phyloP scores from a whole-genome alignment of 2,888 invertebrate genomes.

The Drosophila neotestacea region DNA sequence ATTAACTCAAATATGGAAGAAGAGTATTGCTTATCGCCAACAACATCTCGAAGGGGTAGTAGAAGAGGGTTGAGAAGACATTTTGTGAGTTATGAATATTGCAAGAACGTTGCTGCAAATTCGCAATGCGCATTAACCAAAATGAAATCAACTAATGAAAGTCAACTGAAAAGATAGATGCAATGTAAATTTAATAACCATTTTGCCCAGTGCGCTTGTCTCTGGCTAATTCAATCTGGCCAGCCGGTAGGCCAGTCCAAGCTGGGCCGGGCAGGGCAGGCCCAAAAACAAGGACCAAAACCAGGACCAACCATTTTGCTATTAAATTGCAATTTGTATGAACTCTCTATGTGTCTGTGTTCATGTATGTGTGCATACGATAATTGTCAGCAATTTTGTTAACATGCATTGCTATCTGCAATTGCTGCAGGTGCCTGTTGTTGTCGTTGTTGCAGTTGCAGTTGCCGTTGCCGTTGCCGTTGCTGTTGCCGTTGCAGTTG shows the following conservation, averaged over 20 bases:
- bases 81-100: slow-evolving; percentile 38
- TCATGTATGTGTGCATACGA: slow-evolving; percentile 44
- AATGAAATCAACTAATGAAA: slow-evolving; percentile 71
- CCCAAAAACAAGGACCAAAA: slow-evolving; percentile 3
- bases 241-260: background rate
- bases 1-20: slow-evolving; percentile 16
- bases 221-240: slow-evolving; percentile 61
- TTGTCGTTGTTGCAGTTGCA: slow-evolving; percentile 1
- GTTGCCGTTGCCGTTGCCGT: slow-evolving; percentile 3
- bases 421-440: slow-evolving; percentile 16
- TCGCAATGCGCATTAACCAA: slow-evolving; percentile 60
- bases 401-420: slow-evolving; percentile 50
- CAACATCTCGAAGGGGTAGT: background rate
- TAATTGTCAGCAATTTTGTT: slow-evolving; percentile 75
- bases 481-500: background rate
- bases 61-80: background rate
- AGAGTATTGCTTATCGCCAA: background rate
- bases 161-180: slow-evolving; percentile 54
- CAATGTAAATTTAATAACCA: slow-evolving; percentile 70
- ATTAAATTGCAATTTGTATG: slow-evolving; percentile 65
- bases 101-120: slow-evolving; percentile 44
- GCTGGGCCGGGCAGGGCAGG: slow-evolving; percentile 5
- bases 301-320: slow-evolving; percentile 33
- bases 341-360: slow-evolving; percentile 7
- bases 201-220: slow-evolving; percentile 34